These are phyloP conservation scores for Morelia viridis DNA, from an alignment of 2,797 vertebrate genomes.

Conservation along the genomic window DNA sequence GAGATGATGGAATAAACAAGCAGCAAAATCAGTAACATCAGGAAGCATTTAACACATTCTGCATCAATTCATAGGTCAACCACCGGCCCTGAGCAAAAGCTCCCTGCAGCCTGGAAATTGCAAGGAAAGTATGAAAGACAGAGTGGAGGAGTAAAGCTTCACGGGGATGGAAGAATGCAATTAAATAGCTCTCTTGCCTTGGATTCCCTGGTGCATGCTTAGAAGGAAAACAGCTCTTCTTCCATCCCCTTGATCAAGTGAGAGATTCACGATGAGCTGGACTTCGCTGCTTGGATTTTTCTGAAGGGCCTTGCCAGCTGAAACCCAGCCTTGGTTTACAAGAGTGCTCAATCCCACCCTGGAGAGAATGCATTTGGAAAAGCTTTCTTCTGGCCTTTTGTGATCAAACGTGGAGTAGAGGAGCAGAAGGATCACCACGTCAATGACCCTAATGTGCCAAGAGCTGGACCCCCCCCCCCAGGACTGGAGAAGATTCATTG, in stretches of 20 bases:
- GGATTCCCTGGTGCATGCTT: background rate
- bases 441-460: conserved; percentile 11
- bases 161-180: background rate
- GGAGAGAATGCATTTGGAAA: background rate
- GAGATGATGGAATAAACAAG: background rate
- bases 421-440: conserved; percentile 51
- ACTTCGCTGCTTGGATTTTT: background rate
- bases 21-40: background rate
- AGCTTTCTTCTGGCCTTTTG: background rate
- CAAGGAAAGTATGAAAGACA: background rate
- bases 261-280: no score
- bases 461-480: conserved; percentile 42
- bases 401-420: conserved; percentile 14
- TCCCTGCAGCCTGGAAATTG: background rate
- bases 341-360: background rate
- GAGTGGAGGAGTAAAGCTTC: background rate
- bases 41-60: conserved; percentile 15
- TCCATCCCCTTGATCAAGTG: background rate
- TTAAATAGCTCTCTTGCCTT: background rate
- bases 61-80: background rate
- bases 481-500: conserved; percentile 57
- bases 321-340: background rate
- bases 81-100: background rate
- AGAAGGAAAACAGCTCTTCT: background rate
- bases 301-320: no score